phyloP scores from a whole-genome alignment of 2,797 vertebrate species.

The Euthynnus affinis region DNA sequence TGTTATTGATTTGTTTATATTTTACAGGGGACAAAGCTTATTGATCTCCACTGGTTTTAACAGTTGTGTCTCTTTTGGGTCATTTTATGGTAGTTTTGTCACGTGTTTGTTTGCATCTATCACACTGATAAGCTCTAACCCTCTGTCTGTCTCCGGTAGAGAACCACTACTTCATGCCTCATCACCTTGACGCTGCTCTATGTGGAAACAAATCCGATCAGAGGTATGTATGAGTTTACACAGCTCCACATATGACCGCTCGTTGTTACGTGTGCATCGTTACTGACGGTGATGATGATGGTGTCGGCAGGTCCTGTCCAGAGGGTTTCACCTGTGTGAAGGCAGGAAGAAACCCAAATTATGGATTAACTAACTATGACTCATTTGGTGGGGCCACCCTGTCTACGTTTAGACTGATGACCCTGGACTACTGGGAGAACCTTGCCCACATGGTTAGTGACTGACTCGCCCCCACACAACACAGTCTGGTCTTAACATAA shows the following conservation, averaged over 20 bases:
- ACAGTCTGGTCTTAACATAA: no score
- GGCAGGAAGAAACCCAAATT: conserved; percentile 93
- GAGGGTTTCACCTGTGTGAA: conserved; percentile 92
- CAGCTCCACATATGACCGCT: background rate
- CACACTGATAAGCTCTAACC: background rate
- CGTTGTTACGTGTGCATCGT: background rate
- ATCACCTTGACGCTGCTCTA: conserved; percentile 87
- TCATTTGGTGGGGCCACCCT: conserved; percentile 95
- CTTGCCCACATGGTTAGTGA: conserved; percentile 91
- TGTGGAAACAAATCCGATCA: conserved; percentile 97
- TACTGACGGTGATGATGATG: conserved; percentile 10
- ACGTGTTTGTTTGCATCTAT: no score
- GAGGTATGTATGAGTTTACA: conserved; percentile 85
- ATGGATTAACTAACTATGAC: conserved; percentile 95
- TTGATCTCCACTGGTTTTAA: no score
- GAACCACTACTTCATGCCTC: conserved; percentile 89
- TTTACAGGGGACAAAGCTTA: no score
- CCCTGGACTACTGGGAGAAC: conserved; percentile 97
- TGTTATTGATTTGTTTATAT: no score
- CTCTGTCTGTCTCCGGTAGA: conserved; percentile 70
- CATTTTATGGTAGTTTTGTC: no score
- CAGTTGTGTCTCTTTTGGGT: no score
- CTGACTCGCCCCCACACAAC: background rate
- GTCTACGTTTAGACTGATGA: conserved; percentile 95
- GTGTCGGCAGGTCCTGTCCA: conserved; percentile 89